phyloP scores from a whole-genome alignment of 2,113 vertebrate species.

The Prinia subflava region DNA sequence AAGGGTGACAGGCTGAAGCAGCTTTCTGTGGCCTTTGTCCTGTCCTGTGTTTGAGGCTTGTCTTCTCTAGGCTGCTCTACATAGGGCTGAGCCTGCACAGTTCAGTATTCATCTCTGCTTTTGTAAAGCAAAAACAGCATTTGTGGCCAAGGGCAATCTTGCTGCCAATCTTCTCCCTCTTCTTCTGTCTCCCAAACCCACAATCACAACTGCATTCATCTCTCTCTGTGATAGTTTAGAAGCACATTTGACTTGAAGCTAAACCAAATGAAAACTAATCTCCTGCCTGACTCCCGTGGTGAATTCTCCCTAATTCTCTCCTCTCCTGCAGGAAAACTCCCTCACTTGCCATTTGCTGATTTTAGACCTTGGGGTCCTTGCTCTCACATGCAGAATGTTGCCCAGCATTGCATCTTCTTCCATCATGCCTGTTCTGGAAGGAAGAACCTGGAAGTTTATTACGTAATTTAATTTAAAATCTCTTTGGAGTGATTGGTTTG shows the following conservation, averaged over 20 bases:
- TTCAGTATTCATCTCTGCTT: not conserved
- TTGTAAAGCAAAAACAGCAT: not conserved
- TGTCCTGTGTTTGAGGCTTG: not conserved
- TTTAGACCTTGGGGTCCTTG: not conserved
- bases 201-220: not conserved
- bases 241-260: not conserved
- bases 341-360: not conserved
- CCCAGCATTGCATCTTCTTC: not conserved
- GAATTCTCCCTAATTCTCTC: not conserved
- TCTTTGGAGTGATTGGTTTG: not conserved
- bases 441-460: not conserved
- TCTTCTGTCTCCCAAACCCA: not conserved
- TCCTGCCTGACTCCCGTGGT: not conserved
- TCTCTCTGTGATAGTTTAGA: not conserved
- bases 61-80: not conserved
- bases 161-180: not conserved
- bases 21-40: constrained; percentile 30
- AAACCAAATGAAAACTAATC: not conserved
- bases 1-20: not conserved
- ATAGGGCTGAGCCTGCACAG: not conserved
- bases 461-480: not conserved
- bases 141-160: not conserved
- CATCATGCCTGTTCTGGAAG: not conserved
- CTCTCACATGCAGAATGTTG: not conserved
- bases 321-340: not conserved